Base-by-base conservation (phyloP, 2,797 vertebrate genomes). In the Mus caroli region DNA sequence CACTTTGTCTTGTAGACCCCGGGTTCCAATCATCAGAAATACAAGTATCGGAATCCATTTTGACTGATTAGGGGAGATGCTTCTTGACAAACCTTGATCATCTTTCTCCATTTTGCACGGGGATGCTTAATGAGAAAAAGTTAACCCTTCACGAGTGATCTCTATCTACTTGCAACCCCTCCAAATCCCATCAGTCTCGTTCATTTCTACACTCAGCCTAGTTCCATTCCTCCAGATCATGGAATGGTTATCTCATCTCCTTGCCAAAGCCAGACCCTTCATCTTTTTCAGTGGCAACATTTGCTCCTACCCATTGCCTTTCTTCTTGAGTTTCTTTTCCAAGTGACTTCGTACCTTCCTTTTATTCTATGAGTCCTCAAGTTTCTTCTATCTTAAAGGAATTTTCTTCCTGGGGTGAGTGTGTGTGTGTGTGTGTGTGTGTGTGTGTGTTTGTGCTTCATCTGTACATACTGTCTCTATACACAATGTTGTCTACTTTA, bases 91-190 rank as follows among this genome's bases (percentile, higher is more conserved):
- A 37, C 2, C 28, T 71, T 82, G 15, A 92, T 94, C 3, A 50
- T 90, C 50, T 80, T 76, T 88, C 7, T 95, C 37, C 37, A 69
- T 92, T 90, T 94, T 15, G 54, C 22, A 24, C 3, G 37, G 58
- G 26, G 80, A 93, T 6, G 3, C 64, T 78, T 77, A 83, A 88
- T 22, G 6, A 86, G 26, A 40, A 95, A 95, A 80, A 90, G 76
- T 43, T 28, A 64, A 92, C 15, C 6, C 56, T 73, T 43, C 5
- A 31, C 22, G 7, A 75, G 1, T 90, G 37, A 92, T 50, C 52
- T 90, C 1, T 58, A 31, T 52, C 7, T 1, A 40, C 2, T 54
- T 60, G 15, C 50, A 83, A 40, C 11, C 10, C 22, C n/a, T 90
- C 19, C 14, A 2, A 67, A 73, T 91, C n/a, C 14, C 1, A 1